Evolutionary conservation across 1,140 invertebrate species (phyloP).

Genomic region (Samia ricini): DNA sequence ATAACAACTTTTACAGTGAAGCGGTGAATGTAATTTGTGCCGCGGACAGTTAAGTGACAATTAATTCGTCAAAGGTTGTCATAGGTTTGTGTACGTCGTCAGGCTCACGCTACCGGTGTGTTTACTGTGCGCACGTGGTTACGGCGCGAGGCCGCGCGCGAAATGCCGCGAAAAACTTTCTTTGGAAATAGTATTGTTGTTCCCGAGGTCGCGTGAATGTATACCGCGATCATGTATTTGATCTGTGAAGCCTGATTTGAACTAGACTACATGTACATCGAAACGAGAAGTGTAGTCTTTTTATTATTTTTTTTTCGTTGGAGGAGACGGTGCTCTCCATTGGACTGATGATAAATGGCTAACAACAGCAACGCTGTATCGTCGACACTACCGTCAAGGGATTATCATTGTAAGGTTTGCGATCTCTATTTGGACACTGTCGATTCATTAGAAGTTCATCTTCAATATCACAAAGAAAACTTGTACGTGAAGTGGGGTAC

Average conservation of each 20-base stretch:
- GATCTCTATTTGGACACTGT: slow-evolving; percentile 84
- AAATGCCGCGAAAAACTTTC: slow-evolving; percentile 73
- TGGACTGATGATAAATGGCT: slow-evolving; percentile 75
- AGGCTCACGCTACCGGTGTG: slow-evolving; percentile 35
- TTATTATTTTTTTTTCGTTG: slow-evolving; percentile 74
- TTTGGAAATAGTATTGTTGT: slow-evolving; percentile 56
- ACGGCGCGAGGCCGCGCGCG: slow-evolving; percentile 51
- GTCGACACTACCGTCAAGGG: slow-evolving; percentile 70
- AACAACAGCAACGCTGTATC: slow-evolving; percentile 73
- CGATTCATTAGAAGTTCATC: slow-evolving; percentile 86
- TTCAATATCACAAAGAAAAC: slow-evolving; percentile 88
- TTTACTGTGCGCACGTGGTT: slow-evolving; percentile 71
- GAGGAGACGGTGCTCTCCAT: slow-evolving; percentile 67
- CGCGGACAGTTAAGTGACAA: neutral
- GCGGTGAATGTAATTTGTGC: neutral
- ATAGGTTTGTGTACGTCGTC: slow-evolving; percentile 8
- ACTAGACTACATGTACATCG: slow-evolving; percentile 61
- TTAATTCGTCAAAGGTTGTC: neutral
- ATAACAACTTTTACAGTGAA: slow-evolving; percentile 29
- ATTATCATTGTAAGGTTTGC: slow-evolving; percentile 85
- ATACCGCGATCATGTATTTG: slow-evolving; percentile 52
- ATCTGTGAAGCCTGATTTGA: slow-evolving; percentile 57
- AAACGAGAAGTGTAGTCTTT: slow-evolving; percentile 57
- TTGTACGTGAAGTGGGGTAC: slow-evolving; percentile 86
- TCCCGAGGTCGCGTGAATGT: slow-evolving; percentile 38